These are phyloP conservation scores for Phrynocephalus versicolor DNA, from an alignment of 2,113 vertebrate species.

Conservation along the genomic window DNA sequence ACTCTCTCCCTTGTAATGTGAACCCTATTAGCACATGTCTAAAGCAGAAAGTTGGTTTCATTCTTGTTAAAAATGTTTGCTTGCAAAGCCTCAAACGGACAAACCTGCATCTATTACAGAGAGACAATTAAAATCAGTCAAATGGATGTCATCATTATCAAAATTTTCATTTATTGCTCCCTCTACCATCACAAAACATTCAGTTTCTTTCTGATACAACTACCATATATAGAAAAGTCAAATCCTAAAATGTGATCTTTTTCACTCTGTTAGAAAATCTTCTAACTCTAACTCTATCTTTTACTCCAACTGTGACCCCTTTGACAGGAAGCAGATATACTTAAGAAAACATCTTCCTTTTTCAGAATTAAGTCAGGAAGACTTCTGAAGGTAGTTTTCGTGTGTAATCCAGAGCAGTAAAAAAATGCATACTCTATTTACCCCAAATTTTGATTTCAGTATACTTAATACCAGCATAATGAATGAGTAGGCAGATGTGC, in stretches of 20 bases:
- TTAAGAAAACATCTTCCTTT: no score
- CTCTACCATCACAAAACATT: background rate
- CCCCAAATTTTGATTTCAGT: background rate
- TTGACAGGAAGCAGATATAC: background rate
- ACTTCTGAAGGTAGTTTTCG: background rate
- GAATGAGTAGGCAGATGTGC: constrained; percentile 5
- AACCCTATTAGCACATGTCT: background rate
- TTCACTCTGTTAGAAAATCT: no score
- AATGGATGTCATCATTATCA: constrained; percentile 2
- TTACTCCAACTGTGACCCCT: background rate
- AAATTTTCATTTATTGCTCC: background rate
- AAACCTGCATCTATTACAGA: constrained; percentile 3
- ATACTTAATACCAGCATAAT: background rate
- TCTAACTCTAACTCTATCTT: no score
- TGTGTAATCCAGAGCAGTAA: background rate
- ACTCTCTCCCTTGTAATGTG: background rate
- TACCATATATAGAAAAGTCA: constrained; percentile 24
- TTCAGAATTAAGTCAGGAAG: no score
- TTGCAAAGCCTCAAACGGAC: background rate
- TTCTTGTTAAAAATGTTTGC: background rate
- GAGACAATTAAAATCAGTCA: constrained; percentile 17
- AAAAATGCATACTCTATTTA: background rate
- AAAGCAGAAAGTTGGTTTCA: constrained; percentile 19
- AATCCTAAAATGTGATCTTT: constrained; percentile 9
- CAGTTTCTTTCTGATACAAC: background rate